Base-by-base conservation (phyloP, 2,888 invertebrate genomes). In the Melitaea athalia region DNA sequence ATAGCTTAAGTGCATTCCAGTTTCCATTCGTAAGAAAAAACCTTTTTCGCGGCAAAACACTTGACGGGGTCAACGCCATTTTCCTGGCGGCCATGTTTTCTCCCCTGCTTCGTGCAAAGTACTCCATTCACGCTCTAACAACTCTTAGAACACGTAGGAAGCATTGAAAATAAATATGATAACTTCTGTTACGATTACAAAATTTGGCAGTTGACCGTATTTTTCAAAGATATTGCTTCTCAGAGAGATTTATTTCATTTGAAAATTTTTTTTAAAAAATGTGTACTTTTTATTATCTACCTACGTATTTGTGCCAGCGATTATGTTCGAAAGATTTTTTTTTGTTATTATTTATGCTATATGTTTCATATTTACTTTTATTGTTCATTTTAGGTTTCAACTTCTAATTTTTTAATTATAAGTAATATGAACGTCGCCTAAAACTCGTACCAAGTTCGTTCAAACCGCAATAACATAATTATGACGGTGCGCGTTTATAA, bases 51-150 rank as follows among this genome's bases (percentile, higher is more conserved):
- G 71, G 69, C 60, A 68, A 71, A 73, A 69, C 71, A 65, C 72
- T 75, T 67, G 61, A 72, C 73, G 67, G 64, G 72, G 70, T 72
- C 68, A 72, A 74, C 74, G 73, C 64, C 72, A 72, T 55, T 55
- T 74, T 59, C 71, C 57, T 62, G 63, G 59, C 70, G 62, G 68
- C 70, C 68, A 71, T 71, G 59, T 68, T 72, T 59, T 50, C 49
- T 67, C 49, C 49, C 59, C 38, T 55, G 53, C 33, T 57, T 47
- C 67, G 57, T 14, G 53, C 42, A 49, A 59, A 69, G 64, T 62
- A 60, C 64, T 66, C 64, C 64, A 64, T 69, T 72, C 69, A 72
- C 67, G 69, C 59, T 63, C 63, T 49, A 63, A 69, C 65, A 60
- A 61, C 33, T 55, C 33, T 59, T 68, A 65, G 59, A 55, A 31